phyloP scores from a whole-genome alignment of 2,888 invertebrate genomes.

The Agrochola lota region DNA sequence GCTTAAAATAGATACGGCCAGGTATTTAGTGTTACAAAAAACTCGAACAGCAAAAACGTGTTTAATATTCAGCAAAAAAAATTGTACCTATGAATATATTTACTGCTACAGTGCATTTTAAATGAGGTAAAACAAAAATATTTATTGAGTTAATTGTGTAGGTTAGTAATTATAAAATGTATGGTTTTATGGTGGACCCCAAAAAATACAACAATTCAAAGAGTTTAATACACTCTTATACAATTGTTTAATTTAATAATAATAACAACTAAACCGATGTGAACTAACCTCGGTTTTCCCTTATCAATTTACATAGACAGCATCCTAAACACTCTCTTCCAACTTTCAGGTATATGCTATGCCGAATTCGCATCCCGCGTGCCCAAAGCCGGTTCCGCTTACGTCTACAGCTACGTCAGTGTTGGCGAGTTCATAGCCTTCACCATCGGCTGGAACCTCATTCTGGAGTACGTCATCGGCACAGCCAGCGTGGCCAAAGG shows the following conservation, averaged over 20 bases:
- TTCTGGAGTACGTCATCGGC: conserved; percentile 96
- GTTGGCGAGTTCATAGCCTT: conserved; percentile 98
- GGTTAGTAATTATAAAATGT: no score
- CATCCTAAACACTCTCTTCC: background rate
- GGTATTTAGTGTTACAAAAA: background rate
- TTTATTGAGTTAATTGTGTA: no score
- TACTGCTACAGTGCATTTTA: no score
- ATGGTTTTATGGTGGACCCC: no score
- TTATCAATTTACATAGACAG: background rate
- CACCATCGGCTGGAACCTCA: conserved; percentile 98
- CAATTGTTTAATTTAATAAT: no score
- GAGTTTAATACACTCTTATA: no score
- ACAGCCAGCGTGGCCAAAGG: conserved; percentile 95
- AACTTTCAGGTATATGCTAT: conserved; percentile 94
- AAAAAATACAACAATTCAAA: no score
- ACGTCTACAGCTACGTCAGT: conserved; percentile 97
- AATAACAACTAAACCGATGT: no score
- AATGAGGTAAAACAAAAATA: no score
- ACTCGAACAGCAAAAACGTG: background rate
- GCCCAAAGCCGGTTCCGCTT: conserved; percentile 97
- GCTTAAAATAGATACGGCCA: background rate
- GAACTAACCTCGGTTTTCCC: no score
- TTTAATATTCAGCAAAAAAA: background rate
- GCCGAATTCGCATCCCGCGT: conserved; percentile 97
- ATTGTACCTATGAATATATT: background rate